These are phyloP conservation scores for Molossus alvarezi DNA, from an alignment of 2,797 vertebrate species.

Conservation along the genomic window DNA sequence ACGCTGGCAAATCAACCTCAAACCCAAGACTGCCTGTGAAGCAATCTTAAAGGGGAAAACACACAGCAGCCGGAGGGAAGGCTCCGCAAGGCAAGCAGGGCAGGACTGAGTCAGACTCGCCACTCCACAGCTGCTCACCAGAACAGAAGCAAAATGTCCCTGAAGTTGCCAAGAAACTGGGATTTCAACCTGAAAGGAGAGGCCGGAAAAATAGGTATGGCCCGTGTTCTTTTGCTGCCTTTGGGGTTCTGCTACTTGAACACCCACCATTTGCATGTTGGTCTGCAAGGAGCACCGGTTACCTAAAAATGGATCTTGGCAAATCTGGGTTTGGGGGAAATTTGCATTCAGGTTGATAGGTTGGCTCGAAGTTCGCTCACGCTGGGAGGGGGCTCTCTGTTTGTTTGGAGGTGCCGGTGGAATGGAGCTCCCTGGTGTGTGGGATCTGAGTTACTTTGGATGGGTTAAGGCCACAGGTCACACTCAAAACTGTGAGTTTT, in stretches of 20 bases:
- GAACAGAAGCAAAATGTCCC: slow-evolving; percentile 93
- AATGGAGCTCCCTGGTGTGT: neutral
- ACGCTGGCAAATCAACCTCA: slow-evolving; percentile 39
- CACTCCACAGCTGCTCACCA: neutral
- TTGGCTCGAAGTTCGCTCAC: slow-evolving; percentile 28
- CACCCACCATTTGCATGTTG: slow-evolving; percentile 79
- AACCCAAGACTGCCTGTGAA: slow-evolving; percentile 40
- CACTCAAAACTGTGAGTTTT: slow-evolving; percentile 62
- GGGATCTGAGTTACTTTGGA: neutral
- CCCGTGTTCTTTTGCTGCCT: neutral
- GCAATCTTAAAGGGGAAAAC: neutral
- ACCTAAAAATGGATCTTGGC: neutral
- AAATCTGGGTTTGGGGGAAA: neutral
- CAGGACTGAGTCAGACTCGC: neutral
- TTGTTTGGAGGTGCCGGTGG: neutral
- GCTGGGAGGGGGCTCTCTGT: neutral
- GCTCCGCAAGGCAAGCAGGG: slow-evolving; percentile 14
- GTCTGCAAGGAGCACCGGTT: neutral
- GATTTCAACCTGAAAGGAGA: slow-evolving; percentile 96
- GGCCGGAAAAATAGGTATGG: slow-evolving; percentile 94
- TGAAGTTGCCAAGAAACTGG: slow-evolving; percentile 97
- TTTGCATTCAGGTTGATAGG: slow-evolving; percentile 65
- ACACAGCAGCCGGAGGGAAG: slow-evolving; percentile 6
- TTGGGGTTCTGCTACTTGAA: slow-evolving; percentile 58
- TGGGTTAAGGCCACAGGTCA: slow-evolving; percentile 1